Evolutionary conservation across 2,797 vertebrate genomes (phyloP), one percentile per base, ranked within the genome.

Genomic region (Remorina albescens): DNA sequence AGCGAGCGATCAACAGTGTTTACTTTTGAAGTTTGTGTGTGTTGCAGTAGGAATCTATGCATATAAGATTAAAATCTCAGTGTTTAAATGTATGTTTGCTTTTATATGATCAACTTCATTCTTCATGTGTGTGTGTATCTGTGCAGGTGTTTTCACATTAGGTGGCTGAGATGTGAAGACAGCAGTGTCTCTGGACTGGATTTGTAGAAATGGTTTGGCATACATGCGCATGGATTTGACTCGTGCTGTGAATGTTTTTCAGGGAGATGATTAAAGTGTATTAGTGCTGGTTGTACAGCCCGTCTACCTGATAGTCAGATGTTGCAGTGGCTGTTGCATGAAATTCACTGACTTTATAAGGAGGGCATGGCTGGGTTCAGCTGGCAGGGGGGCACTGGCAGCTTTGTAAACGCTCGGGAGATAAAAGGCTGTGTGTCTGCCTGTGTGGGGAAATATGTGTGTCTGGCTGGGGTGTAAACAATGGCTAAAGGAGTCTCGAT

Each of bases 281-380:
- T 89, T 87, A 84, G 80, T 66, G 71, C 84, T 78, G 67, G 66
- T 56, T 69, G 72, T 76, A 72, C 70, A 78, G 71, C 46, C 57
- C 57, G 11, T 60, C 73, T 75, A 84, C 82, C 74, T 83, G 86
- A 85, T 77, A 78, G 80, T 87, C 87, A 86, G 74, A 91, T 78
- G 81, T 82, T 47, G 13, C 81, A 74, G 81, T 56, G 80, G 82
- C 81, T 90, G 88, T 85, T 88, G 85, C 84, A 84, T 91, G 87
- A 90, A 89, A 87, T 91, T 87, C 78, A 86, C 88, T 89, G 84
- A 88, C 87, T 90, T 86, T 78, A 86, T 84, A 89, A 89, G 76
- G 75, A 88, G 83, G 81, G 53, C 84, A 83, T 76, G 77, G 83
- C 86, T 86, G 80, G 75, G 86, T 73, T 69, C 46, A 56, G 74